These are phyloP conservation scores for Caligus rogercresseyi DNA, from an alignment of 1,140 invertebrate genomes.

Conservation along the genomic window DNA sequence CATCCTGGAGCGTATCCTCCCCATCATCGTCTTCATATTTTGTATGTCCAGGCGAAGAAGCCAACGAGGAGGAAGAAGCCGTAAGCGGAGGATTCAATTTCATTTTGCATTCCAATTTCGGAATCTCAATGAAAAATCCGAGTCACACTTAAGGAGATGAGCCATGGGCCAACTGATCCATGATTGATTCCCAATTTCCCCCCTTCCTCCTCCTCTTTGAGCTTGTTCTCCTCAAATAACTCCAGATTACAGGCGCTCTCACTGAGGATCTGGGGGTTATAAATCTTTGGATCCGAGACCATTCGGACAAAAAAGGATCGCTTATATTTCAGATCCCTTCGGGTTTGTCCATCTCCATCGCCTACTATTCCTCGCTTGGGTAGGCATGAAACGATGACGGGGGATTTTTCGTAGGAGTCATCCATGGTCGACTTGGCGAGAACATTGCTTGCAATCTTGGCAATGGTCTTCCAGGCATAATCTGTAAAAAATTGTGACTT, in stretches of 20 bases:
- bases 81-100: not conserved
- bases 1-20: not conserved
- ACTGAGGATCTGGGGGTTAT: conserved; percentile 63
- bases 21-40: not conserved
- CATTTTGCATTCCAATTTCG: not conserved
- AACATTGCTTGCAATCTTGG: conserved; percentile 60
- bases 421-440: conserved; percentile 43
- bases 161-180: conserved; percentile 80
- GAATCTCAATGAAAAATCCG: conserved; percentile 30
- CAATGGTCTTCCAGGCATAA: conserved; percentile 74
- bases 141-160: conserved; percentile 57
- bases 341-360: too few species aligned
- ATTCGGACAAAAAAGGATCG: conserved; percentile 88
- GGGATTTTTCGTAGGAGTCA: conserved; percentile 1
- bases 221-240: not conserved
- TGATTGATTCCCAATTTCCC: too few species aligned
- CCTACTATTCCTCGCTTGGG: conserved; percentile 34
- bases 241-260: conserved; percentile 35
- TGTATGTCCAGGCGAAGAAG: not conserved
- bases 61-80: not conserved
- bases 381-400: conserved; percentile 28
- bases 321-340: conserved; percentile 61
- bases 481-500: conserved; percentile 33
- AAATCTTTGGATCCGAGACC: conserved; percentile 84
- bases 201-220: too few species aligned